Evolutionary conservation across 23 tunicate genomes (phyloP).

Genomic region (Oikopleura dioica): DNA sequence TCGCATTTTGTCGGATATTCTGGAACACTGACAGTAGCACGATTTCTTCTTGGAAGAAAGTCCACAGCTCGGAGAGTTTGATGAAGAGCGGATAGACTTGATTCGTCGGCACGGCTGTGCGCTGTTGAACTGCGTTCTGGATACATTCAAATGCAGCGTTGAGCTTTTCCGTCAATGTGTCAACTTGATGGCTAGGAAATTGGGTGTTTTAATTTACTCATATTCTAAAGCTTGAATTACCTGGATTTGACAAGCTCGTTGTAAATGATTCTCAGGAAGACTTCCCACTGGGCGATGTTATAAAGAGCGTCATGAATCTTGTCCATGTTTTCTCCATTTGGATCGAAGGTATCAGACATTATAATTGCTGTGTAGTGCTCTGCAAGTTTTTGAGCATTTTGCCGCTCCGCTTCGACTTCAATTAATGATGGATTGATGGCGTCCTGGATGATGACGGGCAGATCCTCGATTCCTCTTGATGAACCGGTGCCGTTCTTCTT

Average conservation of each 20-base stretch:
- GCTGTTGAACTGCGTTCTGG: slow-evolving; percentile 76
- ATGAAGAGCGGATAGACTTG: slow-evolving; percentile 96
- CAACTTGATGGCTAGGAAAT: slow-evolving; percentile 95
- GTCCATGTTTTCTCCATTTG: background rate
- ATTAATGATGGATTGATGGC: background rate
- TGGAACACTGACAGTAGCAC: slow-evolving; percentile 78
- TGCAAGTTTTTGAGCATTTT: slow-evolving; percentile 61
- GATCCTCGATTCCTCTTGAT: slow-evolving; percentile 49
- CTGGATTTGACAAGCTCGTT: slow-evolving; percentile 78
- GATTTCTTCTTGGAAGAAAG: slow-evolving; percentile 97
- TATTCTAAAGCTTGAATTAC: too few species aligned
- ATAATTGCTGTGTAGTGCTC: slow-evolving; percentile 56
- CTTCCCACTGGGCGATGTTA: slow-evolving; percentile 67
- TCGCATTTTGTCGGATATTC: slow-evolving; percentile 61
- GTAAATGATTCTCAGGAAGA: slow-evolving; percentile 21
- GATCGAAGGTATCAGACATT: too few species aligned
- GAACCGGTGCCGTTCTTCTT: slow-evolving; percentile 92
- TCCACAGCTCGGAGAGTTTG: slow-evolving; percentile 76
- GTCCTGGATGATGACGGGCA: background rate
- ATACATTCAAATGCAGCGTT: slow-evolving; percentile 59
- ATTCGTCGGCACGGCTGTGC: slow-evolving; percentile 94
- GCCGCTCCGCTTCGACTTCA: background rate
- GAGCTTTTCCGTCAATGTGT: slow-evolving; percentile 51
- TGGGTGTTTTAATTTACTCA: too few species aligned
- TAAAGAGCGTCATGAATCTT: slow-evolving; percentile 29